Evolutionary conservation across 1,140 invertebrate species (phyloP).

Genomic region (Camponotus pennsylvanicus): DNA sequence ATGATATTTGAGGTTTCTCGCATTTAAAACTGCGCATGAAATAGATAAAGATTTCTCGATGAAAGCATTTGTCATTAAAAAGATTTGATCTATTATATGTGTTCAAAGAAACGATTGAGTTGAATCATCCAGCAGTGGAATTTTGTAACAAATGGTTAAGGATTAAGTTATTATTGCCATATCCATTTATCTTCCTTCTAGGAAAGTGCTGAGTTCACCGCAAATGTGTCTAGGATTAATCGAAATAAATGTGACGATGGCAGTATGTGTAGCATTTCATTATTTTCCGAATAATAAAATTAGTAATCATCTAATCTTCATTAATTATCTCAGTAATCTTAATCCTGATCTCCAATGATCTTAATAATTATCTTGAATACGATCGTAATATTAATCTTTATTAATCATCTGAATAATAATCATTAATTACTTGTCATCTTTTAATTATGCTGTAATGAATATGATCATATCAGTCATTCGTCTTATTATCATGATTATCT

Average conservation of each 20-base stretch:
- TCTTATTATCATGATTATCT: neutral
- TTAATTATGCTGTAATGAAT: neutral
- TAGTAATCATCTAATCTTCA: neutral
- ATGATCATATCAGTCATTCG: too few species aligned
- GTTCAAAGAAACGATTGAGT: neutral
- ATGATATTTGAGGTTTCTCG: neutral
- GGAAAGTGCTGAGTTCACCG: slow-evolving; percentile 31
- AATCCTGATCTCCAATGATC: neutral
- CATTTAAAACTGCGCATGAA: neutral
- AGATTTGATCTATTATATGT: neutral
- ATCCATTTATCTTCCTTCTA: slow-evolving; percentile 30
- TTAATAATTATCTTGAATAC: neutral
- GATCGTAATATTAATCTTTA: too few species aligned
- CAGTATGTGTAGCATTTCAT: neutral
- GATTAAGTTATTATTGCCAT: slow-evolving; percentile 33
- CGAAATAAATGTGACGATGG: slow-evolving; percentile 31
- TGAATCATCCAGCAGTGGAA: neutral
- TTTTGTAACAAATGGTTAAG: slow-evolving; percentile 21
- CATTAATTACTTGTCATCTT: neutral
- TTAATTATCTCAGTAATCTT: neutral
- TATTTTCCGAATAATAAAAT: slow-evolving; percentile 3
- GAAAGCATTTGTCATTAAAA: neutral
- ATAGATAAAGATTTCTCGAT: neutral
- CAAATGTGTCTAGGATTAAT: slow-evolving; percentile 28
- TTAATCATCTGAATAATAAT: neutral